Base-by-base conservation (phyloP, 2,113 vertebrate species). In the Scytalopus superciliaris region DNA sequence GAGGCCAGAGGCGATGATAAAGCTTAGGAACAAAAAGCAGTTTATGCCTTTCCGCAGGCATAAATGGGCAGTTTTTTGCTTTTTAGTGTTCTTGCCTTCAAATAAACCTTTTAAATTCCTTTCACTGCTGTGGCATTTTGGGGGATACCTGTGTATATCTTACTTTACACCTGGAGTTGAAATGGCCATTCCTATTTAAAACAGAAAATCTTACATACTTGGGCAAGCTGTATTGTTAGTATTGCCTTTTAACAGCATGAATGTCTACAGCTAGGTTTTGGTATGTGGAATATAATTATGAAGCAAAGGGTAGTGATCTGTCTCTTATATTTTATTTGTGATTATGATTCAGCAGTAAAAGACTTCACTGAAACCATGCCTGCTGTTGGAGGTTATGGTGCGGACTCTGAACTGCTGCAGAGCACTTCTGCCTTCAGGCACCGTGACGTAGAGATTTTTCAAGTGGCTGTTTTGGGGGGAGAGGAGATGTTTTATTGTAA, bases 381-480 rank as follows among this genome's bases (percentile, higher is more conserved):
- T 8, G 4, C 15, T 63, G 28, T n/a, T 77, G 30, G 33, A 74
- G 45, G 24, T 84, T 69, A 30, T 14, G 2, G 27, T 49, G 13
- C 1, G 6, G 22, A 35, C 44, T 69, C 49, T 52, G 50, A 52
- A 52, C 25, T 52, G 25, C 50, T 52, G 50, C 50, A 52, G 50
- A 52, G 50, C 50, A 52, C 14, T 52, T 87, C 59, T 70, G 47
- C 59, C 74, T 56, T 85, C 27, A 55, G 47, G 59, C 6, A 5
- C 35, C 22, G 8, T 0, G 0, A 16, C 5, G 24, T 3, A 21
- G 30, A 70, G 39, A 31, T 35, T 80, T 47, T 72, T 8, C 35
- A 24, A 23, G 39, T 0, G 0, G 5, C 55, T 83, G 11, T 3
- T 69, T 39, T 60, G 4, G 14, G 11, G 9, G 21, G 5, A 76